Evolutionary conservation across 2,113 vertebrate genomes (phyloP).

Genomic region (Sclerurus mexicanus): DNA sequence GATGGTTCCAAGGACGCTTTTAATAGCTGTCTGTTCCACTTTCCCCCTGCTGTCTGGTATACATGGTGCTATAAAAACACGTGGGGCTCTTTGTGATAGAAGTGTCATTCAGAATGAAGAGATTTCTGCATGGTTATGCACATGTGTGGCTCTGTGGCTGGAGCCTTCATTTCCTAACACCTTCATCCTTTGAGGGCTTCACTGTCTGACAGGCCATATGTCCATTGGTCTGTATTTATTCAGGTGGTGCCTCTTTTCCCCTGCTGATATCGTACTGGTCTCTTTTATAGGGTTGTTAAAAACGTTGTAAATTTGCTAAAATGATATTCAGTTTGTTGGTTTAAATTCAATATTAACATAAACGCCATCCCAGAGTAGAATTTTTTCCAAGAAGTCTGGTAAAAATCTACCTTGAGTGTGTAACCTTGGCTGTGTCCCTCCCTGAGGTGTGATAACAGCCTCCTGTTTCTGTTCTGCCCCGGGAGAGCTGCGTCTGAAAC

Average conservation of each 20-base stretch:
- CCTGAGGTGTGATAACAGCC: neutral
- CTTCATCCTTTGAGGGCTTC: neutral
- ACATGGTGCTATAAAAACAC: neutral
- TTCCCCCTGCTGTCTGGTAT: neutral
- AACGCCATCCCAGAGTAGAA: neutral
- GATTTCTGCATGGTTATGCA: neutral
- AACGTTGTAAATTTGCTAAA: neutral
- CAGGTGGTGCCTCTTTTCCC: neutral
- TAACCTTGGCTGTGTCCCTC: neutral
- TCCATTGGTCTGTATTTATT: neutral
- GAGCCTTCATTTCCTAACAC: neutral
- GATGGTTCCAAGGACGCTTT: constrained; percentile 19
- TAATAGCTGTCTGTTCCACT: constrained; percentile 16
- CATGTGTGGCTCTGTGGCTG: neutral
- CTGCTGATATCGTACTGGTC: neutral
- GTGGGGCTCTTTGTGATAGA: neutral
- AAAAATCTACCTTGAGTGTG: neutral
- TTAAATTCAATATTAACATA: neutral
- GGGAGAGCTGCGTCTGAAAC: neutral
- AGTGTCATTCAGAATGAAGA: constrained; percentile 1
- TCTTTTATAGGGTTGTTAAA: neutral
- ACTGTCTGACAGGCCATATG: neutral
- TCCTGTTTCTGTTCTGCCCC: neutral
- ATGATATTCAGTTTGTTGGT: neutral
- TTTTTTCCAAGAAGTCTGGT: neutral